phyloP scores from a whole-genome alignment of 1,140 invertebrate genomes.

The Drosophila repleta region DNA sequence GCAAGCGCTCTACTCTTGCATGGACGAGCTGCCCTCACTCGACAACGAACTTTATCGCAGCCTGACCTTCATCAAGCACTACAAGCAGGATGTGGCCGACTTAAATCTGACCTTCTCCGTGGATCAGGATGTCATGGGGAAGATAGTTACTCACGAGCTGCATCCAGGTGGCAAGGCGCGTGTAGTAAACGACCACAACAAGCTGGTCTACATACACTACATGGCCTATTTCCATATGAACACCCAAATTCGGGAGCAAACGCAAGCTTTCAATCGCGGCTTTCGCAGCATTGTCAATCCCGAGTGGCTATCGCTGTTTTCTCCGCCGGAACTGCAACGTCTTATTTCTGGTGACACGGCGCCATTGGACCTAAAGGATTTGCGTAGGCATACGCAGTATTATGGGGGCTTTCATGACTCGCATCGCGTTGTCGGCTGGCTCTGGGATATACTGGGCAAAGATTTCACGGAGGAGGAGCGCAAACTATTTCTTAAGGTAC shows the following conservation, averaged over 20 bases:
- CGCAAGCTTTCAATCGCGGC: slow-evolving; percentile 97
- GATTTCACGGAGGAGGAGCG: slow-evolving; percentile 97
- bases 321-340: slow-evolving; percentile 97
- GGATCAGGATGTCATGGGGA: slow-evolving; percentile 97
- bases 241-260: slow-evolving; percentile 98
- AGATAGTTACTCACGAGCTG: slow-evolving; percentile 94
- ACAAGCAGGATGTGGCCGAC: slow-evolving; percentile 94
- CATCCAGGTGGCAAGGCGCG: slow-evolving; percentile 96
- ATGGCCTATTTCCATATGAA: slow-evolving; percentile 99
- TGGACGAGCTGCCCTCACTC: slow-evolving; percentile 98
- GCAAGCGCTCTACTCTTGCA: slow-evolving; percentile 95
- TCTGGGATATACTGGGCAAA: slow-evolving; percentile 99
- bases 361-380: slow-evolving; percentile 94
- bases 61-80: slow-evolving; percentile 98
- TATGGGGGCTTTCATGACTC: slow-evolving; percentile 99
- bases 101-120: slow-evolving; percentile 98
- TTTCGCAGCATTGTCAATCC: slow-evolving; percentile 97
- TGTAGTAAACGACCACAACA: slow-evolving; percentile 98
- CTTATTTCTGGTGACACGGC: slow-evolving; percentile 96
- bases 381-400: slow-evolving; percentile 97
- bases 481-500: slow-evolving; percentile 95
- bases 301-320: slow-evolving; percentile 98
- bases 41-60: slow-evolving; percentile 98
- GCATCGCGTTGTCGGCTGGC: slow-evolving; percentile 98
- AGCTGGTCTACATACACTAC: slow-evolving; percentile 93